Evolutionary conservation across 2,888 invertebrate species (phyloP).

Genomic region (Trichopria drosophilae): DNA sequence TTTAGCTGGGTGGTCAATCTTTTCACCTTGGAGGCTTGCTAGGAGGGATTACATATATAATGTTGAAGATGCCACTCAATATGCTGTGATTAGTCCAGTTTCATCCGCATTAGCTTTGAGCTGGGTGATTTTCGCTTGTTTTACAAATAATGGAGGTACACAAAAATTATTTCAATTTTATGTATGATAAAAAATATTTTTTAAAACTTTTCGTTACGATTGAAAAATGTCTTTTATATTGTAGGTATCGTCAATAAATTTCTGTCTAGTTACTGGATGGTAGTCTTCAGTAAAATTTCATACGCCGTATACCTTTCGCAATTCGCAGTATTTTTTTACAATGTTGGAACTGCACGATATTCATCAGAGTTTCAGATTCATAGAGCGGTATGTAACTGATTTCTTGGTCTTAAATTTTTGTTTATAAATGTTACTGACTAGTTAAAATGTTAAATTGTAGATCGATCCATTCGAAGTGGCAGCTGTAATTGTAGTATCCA

Average conservation of each 20-base stretch:
- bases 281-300: conserved; percentile 68
- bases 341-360: conserved; percentile 66
- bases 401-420: neutral
- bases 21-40: conserved; percentile 66
- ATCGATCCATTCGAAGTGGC: conserved; percentile 64
- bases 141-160: conserved; percentile 62
- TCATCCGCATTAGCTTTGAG: conserved; percentile 65
- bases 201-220: neutral
- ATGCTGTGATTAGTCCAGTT: conserved; percentile 69
- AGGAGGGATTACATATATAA: conserved; percentile 66
- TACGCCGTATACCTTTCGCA: conserved; percentile 70
- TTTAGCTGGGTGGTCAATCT: conserved; percentile 63
- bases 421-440: neutral
- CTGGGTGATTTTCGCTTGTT: conserved; percentile 69
- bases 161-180: neutral
- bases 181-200: conserved; percentile 4
- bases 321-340: conserved; percentile 69
- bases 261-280: conserved; percentile 63
- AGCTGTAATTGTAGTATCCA: conserved; percentile 61
- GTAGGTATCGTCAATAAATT: conserved; percentile 61
- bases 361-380: conserved; percentile 64
- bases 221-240: conserved; percentile 25
- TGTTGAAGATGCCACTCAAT: conserved; percentile 66
- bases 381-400: conserved; percentile 61
- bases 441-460: conserved; percentile 56